Base-by-base conservation (phyloP, 2,888 invertebrate species). In the Polydrusus tereticollis region DNA sequence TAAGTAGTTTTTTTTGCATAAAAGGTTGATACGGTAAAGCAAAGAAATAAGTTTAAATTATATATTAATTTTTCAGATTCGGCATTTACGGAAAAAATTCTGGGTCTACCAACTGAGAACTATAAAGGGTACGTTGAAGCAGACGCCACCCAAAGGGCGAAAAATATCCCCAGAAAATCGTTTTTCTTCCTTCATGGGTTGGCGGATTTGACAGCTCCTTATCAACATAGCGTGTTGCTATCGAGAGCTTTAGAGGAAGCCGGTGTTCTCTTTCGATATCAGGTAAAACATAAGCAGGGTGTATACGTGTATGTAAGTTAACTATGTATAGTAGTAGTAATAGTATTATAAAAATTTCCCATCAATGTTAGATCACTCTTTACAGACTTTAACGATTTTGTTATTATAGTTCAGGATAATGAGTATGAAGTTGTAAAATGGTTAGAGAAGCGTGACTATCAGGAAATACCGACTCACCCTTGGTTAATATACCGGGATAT, bases 11-110 rank as follows among this genome's bases (percentile, higher is more conserved):
- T 21, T 20, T 41, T 14, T 33, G 14, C 2, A 36, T 36, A 59
- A 36, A n/a, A 12, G 10, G 8, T 47, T n/a, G 43, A 47, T 55
- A 23, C n/a, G n/a, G n/a, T n/a, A n/a, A n/a, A n/a, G n/a, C n/a
- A n/a, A n/a, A n/a, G n/a, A n/a, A n/a, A n/a, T n/a, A n/a, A n/a
- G n/a, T n/a, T n/a, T n/a, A 36, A 6, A 10, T 38, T 8, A n/a
- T 26, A 5, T 20, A n/a, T 7, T 12, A 20, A 20, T n/a, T 38
- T 70, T 66, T 43, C 63, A 98, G 97, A 98, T 87, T 96, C 97
- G 23, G 96, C 95, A 4, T 98, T 98, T 84, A 97, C 98, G 89
- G 98, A 98, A 87, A 90, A 97, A 73, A 93, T 97, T 80, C 90
- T 98, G 80, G 97, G 97, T 41, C 88, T 93, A 78, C 96, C 96